Evolutionary conservation across 2,888 invertebrate genomes (phyloP).

Genomic region (Rhingia campestris): DNA sequence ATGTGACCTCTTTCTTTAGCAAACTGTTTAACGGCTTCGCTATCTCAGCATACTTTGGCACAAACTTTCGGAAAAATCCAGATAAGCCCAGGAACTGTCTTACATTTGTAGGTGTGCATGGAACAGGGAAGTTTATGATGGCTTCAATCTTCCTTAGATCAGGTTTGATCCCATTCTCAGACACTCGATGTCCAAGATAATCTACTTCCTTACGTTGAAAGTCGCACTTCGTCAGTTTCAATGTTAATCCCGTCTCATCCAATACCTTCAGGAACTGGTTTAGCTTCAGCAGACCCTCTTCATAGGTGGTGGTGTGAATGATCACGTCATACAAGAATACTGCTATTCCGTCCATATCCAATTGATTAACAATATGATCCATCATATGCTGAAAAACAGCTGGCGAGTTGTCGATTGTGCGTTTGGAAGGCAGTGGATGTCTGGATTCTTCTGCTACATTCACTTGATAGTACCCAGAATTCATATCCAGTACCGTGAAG

Average conservation of each 20-base stretch:
- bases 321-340: no score
- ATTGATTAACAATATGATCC: neutral
- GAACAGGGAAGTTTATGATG: neutral
- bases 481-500: neutral
- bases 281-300: neutral
- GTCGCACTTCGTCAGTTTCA: constrained; percentile 4
- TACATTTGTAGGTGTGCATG: neutral
- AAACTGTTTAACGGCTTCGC: constrained; percentile 11
- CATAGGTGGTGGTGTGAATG: no score
- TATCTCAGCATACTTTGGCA: constrained; percentile 3
- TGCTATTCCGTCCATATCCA: no score
- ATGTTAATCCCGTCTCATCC: neutral
- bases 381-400: neutral
- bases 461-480: constrained; percentile 4
- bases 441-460: neutral
- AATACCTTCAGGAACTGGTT: neutral
- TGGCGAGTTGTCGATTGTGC: neutral
- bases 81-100: no score
- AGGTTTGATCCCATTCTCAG: neutral
- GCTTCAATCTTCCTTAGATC: neutral
- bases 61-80: neutral
- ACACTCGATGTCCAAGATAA: neutral
- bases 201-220: neutral
- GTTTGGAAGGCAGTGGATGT: no score
- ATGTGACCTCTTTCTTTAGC: constrained; percentile 3